These are phyloP conservation scores for Phoxinus dragarum DNA, from an alignment of 2,797 vertebrate species.

Conservation along the genomic window DNA sequence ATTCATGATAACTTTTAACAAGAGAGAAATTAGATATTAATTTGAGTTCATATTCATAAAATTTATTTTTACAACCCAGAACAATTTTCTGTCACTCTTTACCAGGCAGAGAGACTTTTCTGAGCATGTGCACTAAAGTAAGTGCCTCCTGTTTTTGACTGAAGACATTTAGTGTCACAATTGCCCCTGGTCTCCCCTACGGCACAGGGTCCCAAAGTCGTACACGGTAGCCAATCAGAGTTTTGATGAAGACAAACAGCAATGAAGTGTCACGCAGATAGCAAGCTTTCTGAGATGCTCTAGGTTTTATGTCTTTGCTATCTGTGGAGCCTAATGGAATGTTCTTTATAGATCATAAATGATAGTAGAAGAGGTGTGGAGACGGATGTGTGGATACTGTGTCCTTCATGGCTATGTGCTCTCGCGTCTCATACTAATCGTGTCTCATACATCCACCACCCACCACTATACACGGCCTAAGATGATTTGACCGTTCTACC, in stretches of 20 bases:
- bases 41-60: not conserved
- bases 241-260: conserved; percentile 30
- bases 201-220: not conserved
- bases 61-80: not conserved
- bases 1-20: not conserved
- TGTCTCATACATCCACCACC: conserved; percentile 43
- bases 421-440: conserved; percentile 27
- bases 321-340: conserved; percentile 34
- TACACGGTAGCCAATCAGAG: conserved; percentile 8
- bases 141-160: not conserved
- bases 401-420: conserved; percentile 47
- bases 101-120: not conserved
- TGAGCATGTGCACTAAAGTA: not conserved
- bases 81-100: not conserved
- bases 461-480: conserved; percentile 22
- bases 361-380: conserved; percentile 22
- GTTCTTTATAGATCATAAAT: conserved; percentile 49
- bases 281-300: conserved; percentile 13
- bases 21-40: not conserved
- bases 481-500: conserved; percentile 38
- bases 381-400: conserved; percentile 34
- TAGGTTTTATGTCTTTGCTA: conserved; percentile 36
- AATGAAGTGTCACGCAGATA: not conserved
- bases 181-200: not conserved
- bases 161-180: not conserved